Conservation (phyloP, 2,113 vertebrate species). For the Connochaetes taurinus region DNA sequence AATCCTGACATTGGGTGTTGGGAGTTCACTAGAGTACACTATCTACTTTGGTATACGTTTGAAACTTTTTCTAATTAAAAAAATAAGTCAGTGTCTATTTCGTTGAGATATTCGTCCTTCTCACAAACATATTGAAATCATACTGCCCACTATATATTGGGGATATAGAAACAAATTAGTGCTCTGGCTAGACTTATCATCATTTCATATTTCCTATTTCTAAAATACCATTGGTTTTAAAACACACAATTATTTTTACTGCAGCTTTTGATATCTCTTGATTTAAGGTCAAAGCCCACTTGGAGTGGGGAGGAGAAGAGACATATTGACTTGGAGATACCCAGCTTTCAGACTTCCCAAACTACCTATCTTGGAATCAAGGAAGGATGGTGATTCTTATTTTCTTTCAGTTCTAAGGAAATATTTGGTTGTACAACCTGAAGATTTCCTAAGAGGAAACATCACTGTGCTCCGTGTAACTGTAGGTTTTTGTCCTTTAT, state of each 20-base stretch:
- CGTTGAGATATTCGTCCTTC: not conserved
- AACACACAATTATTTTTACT: slow-evolving; percentile 2
- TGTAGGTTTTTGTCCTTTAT: not conserved
- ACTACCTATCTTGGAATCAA: not conserved
- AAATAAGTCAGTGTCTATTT: not conserved
- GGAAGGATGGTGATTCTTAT: not conserved
- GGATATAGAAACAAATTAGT: not conserved
- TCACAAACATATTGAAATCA: not conserved
- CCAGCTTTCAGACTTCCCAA: not conserved
- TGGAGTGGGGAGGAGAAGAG: not conserved
- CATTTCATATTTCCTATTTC: not conserved
- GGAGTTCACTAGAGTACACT: not conserved
- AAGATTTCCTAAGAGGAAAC: not conserved
- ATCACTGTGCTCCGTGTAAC: not conserved
- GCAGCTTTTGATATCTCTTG: not conserved
- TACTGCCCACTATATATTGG: not conserved
- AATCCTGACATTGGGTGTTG: not conserved
- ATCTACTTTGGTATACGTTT: not conserved
- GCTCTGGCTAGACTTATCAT: not conserved
- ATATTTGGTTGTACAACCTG: not conserved
- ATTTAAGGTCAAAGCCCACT: slow-evolving; percentile 6
- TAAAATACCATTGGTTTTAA: slow-evolving; percentile 12
- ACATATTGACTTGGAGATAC: not conserved
- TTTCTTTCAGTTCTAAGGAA: not conserved
- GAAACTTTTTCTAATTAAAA: not conserved